Conservation (phyloP, 2,797 vertebrate species). For the Benthosema pterotum region DNA sequence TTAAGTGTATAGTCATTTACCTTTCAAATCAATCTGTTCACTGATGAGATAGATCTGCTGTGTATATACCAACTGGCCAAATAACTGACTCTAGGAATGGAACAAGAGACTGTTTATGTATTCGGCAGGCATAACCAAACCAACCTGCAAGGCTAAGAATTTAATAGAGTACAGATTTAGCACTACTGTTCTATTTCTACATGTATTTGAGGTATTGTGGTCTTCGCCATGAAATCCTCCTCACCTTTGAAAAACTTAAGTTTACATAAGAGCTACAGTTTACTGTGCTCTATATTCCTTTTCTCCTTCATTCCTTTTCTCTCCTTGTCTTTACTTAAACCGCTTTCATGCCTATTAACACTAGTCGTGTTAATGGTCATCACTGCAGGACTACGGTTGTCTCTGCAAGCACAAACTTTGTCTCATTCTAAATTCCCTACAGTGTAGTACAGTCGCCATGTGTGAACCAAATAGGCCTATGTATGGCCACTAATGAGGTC, state of each 20-base stretch:
- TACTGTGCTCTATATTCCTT: conserved; percentile 35
- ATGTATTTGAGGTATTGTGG: too few species aligned
- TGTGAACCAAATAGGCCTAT: conserved; percentile 30
- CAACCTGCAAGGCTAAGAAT: too few species aligned
- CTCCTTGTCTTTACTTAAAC: conserved; percentile 50
- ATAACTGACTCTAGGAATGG: not conserved
- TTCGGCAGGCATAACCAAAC: too few species aligned
- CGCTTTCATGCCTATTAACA: conserved; percentile 47
- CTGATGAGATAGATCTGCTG: conserved; percentile 62
- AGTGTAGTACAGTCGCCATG: conserved; percentile 23
- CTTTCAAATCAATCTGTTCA: conserved; percentile 57
- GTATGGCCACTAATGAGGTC: conserved; percentile 47
- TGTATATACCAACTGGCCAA: conserved; percentile 35
- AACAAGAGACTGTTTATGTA: too few species aligned
- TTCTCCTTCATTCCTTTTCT: conserved; percentile 2
- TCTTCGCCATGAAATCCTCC: too few species aligned
- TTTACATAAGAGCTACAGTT: conserved; percentile 58
- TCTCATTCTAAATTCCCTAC: conserved; percentile 27
- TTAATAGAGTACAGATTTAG: too few species aligned
- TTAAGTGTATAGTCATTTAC: conserved; percentile 44
- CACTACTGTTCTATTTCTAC: too few species aligned
- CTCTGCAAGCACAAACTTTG: conserved; percentile 49
- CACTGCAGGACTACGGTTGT: conserved; percentile 36
- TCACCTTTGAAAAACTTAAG: conserved; percentile 53
- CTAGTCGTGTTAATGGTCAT: conserved; percentile 31